Evolutionary conservation across 2,797 vertebrate genomes (phyloP).

Genomic region (Holocentrus rufus): DNA sequence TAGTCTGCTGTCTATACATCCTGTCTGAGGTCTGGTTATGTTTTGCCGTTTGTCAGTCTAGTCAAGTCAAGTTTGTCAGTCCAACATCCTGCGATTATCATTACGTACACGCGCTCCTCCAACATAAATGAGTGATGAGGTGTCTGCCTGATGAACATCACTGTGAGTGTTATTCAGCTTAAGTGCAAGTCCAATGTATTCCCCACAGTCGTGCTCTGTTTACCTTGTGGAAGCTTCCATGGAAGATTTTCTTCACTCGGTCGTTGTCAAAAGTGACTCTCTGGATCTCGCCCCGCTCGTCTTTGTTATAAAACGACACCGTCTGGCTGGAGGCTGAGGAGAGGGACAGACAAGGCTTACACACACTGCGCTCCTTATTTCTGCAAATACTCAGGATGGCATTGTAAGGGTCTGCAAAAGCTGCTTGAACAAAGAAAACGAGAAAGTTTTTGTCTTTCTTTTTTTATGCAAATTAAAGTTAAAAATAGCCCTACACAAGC

Average conservation of each 20-base stretch:
- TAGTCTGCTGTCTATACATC: background rate
- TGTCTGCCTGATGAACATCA: background rate
- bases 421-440: too few species aligned
- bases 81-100: background rate
- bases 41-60: too few species aligned
- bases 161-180: background rate
- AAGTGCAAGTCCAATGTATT: background rate
- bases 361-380: conserved; percentile 30
- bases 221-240: conserved; percentile 99
- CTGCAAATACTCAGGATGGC: background rate
- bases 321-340: conserved; percentile 88
- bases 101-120: background rate
- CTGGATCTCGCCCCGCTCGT: conserved; percentile 89
- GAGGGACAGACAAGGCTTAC: background rate
- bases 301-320: conserved; percentile 96
- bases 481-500: too few species aligned
- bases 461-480: too few species aligned
- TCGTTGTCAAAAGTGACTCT: conserved; percentile 88
- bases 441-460: too few species aligned
- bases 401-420: background rate
- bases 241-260: conserved; percentile 91
- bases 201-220: conserved; percentile 37
- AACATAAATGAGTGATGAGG: background rate
- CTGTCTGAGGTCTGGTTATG: too few species aligned
- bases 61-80: too few species aligned